Evolutionary conservation across 1,140 invertebrate genomes (phyloP), one percentile per base, ranked within the genome.

Genomic region (Vanessa atalanta): DNA sequence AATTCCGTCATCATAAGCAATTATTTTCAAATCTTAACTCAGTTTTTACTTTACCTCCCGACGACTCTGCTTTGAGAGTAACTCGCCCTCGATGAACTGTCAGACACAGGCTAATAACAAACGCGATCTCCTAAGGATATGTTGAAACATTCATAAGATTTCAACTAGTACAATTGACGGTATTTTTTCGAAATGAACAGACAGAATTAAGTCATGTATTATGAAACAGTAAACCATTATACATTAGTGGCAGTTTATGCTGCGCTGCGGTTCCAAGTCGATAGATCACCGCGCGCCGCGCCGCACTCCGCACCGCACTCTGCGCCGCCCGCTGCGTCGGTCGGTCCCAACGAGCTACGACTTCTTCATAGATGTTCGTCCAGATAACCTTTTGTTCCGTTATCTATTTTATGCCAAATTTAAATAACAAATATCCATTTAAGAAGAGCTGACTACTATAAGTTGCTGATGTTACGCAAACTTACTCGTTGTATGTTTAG

Each of bases 341-440:
- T 20, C 26, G 31, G 37, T 9, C 37, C n/a, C 61, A 14, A 15
- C 65, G 47, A 47, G 47, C 11, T 15, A 47, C 47, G 14, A 26
- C 66, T 12, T 8, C 68, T 63, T 48, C 55, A 47, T 63, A 70
- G 68, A 70, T 70, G 43, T 31, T 70, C 68, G 55, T 31, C 55
- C n/a, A 53, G 68, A 70, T 70, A 70, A 70, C 43, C 31, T 70
- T 57, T 63, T n/a, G 68, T 47, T 68, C 55, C 57, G 3, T 48
- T 20, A 47, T 61, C 57, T 70, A 47, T 63, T 70, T 63, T 70
- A 63, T 70, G 50, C 70, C 48, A 65, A 65, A 72, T 57, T 65
- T 53, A 57, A 72, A 57, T 16, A 47, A 71, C 15, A 53, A 64
- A 71, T n/a, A 47, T 23, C 6, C 16, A 5, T 66, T 16, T 50